phyloP scores from a whole-genome alignment of 2,888 invertebrate genomes.

The Ornithoptera alexandrae region DNA sequence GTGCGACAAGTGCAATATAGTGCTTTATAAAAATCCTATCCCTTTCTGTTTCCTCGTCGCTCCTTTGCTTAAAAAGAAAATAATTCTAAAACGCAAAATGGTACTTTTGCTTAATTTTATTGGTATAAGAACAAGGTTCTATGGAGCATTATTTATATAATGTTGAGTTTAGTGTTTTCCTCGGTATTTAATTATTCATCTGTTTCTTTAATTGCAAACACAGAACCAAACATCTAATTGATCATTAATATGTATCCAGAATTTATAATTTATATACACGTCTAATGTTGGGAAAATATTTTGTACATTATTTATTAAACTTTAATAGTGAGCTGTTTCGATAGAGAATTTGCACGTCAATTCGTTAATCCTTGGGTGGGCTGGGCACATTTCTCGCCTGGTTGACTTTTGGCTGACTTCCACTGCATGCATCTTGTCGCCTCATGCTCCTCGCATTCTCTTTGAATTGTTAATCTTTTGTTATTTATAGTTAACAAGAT shows the following conservation, averaged over 20 bases:
- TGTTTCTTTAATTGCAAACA: no score
- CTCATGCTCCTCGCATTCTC: slow-evolving; percentile 49
- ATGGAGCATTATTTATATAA: no score
- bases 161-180: no score
- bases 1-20: no score
- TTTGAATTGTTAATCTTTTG: slow-evolving; percentile 54
- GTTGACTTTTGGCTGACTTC: slow-evolving; percentile 62
- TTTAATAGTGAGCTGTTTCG: slow-evolving; percentile 42
- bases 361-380: slow-evolving; percentile 54
- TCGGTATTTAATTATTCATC: no score
- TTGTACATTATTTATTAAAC: slow-evolving; percentile 20
- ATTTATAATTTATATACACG: background rate
- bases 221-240: background rate
- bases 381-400: slow-evolving; percentile 54
- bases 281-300: background rate
- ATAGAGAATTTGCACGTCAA: slow-evolving; percentile 58
- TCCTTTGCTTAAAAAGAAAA: no score
- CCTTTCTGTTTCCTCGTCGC: no score
- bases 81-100: no score
- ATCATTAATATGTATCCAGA: background rate
- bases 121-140: no score
- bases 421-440: slow-evolving; percentile 58
- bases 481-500: slow-evolving; percentile 58
- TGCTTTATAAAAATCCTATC: no score
- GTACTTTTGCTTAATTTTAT: no score